Base-by-base conservation (phyloP, 2,113 vertebrate genomes). In the Corythaixoides concolor region DNA sequence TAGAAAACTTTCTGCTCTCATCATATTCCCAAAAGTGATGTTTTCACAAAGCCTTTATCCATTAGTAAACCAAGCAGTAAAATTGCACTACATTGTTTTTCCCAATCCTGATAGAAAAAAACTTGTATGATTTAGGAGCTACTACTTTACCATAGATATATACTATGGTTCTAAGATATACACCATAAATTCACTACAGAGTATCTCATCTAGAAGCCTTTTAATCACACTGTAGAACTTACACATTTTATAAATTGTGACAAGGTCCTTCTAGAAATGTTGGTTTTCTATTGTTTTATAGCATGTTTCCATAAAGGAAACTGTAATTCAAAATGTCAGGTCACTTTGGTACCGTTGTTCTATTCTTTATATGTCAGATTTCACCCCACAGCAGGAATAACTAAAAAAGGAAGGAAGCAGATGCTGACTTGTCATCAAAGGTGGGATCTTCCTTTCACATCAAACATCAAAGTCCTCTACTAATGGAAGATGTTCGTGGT, bases 301-400 rank as follows among this genome's bases (percentile, higher is more conserved):
- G 18, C 9, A 41, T 49, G 4, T 93, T 95, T 80, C 92, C 82
- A 91, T 80, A 94, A 88, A 76, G 89, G 74, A 94, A 94, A 94
- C 27, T 28, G 15, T 67, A 88, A 85, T 79, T 94, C 63, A 43
- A 64, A 93, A 79, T 50, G 28, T 55, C 59, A 94, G 39, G 37
- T 91, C 69, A 86, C 41, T 86, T 66, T 39, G 8, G 27, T 67
- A 60, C 6, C 68, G 63, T n/a, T 79, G 9, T 74, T 53, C 30
- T 45, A 21, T 53, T 60, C 64, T 85, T 86, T 72, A 18, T 41
- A 78, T 2, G 7, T 76, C 63, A 70, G 30, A 50, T 83, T 91
- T 69, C 73, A 85, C 27, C 15, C 70, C 52, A 37, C 35, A 41
- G 70, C 35, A 72, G 26, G 62, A 66, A 47, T 50, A 77, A 64